Evolutionary conservation across 1,140 invertebrate species (phyloP), one percentile per base, ranked within the genome.

Genomic region (Brachionus paranguensis): DNA sequence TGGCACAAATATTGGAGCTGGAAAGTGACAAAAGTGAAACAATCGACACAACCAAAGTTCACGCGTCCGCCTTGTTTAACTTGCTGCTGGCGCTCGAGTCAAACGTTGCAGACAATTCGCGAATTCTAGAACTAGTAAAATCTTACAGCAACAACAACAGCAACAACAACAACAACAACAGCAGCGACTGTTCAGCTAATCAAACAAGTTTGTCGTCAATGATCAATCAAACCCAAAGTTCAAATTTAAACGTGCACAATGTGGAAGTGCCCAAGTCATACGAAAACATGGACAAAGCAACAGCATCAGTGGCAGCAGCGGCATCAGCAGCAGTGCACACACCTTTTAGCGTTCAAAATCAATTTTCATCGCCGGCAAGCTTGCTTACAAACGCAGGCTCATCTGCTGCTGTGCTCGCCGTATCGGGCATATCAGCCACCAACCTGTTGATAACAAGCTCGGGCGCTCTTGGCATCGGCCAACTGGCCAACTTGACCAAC

Each of bases 1-100:
- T 98, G 2, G 97, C 97, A 0, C 94, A 96, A 2, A 95, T 99
- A 86, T 91, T 99, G 41, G 96, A 99, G 84, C 87, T 90, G 20
- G 86, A 86, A 74, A 86, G 78, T 29, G 92, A 93, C 84, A 81
- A 68, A 81, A 93, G 93, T 68, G 92, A 93, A 5, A 85, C 87
- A 33, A 86, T 86, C 3, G 95, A 97, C 89, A 94, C 94, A 17
- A 95, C 95, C 87, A 96, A 96, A 90, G 68, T 79, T 24, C 95
- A 95, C 87, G 94, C 95, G 0, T 93, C 93, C 86, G 94, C 93
- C 86, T 89, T 98, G 14, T 98, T 98, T 88, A 94, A 95, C 87
- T 89, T 98, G n/a, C 89, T 98, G 7, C 88, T 97, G 74, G 85
- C 95, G 83, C 90, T 98, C 78, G 96, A 97, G 89, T 95, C 95